Percentiles rank a stretch among this genome's conserved stretches.
Conservation (phyloP, 1,140 invertebrate genomes). For the Heliconius congener region DNA sequence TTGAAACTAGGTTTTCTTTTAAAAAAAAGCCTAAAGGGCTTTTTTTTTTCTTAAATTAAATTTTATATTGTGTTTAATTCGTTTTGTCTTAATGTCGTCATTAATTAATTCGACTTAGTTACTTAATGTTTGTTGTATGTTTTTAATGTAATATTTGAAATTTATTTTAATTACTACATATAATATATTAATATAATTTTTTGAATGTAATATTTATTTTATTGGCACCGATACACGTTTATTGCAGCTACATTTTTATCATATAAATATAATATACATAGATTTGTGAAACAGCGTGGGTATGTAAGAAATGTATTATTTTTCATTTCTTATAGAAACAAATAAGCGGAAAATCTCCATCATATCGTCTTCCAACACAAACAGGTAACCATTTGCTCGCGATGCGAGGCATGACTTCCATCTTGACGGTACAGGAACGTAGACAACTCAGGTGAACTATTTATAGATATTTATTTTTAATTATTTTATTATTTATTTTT, state of each 20-base stretch:
- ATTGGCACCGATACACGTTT: no score
- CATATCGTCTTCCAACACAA: conserved; percentile 60
- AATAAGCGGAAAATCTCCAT: conserved; percentile 49
- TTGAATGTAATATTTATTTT: no score
- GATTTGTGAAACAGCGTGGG: neutral
- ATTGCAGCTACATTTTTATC: no score
- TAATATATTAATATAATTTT: no score
- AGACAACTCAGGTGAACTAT: conserved; percentile 64
- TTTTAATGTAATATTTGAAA: neutral
- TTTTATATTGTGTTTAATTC: neutral
- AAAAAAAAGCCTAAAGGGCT: no score
- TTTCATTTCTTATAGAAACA: conserved; percentile 59
- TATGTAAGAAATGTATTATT: neutral
- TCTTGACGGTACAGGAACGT: conserved; percentile 73
- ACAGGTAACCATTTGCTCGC: conserved; percentile 70
- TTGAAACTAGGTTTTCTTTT: no score
- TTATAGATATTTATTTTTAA: neutral
- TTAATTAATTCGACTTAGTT: neutral
- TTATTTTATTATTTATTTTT: conserved; percentile 13
- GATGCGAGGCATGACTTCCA: conserved; percentile 61
- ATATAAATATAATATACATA: no score
- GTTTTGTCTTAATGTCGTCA: neutral
- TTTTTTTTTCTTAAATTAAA: neutral
- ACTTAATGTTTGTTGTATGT: neutral
- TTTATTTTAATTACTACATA: neutral